Evolutionary conservation across 2,888 invertebrate genomes (phyloP).

Genomic region (Julus scandinavius): DNA sequence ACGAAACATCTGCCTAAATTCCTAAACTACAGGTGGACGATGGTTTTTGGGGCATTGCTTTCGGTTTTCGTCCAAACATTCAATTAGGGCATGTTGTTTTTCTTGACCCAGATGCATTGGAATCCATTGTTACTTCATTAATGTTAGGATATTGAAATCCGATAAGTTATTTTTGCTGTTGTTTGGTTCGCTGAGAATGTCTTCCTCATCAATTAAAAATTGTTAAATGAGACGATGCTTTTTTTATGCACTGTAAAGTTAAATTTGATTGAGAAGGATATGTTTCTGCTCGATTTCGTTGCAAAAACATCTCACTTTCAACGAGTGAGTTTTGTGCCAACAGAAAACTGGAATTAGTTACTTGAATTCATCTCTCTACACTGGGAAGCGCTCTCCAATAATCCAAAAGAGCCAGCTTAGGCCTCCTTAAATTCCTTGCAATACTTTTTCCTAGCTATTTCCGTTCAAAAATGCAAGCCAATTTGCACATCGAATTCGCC

Average conservation of each 20-base stretch:
- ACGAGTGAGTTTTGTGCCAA: conserved; percentile 20
- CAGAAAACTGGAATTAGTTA: conserved; percentile 5
- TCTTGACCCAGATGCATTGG: not conserved
- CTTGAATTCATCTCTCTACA: conserved; percentile 1
- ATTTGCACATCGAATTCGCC: not conserved
- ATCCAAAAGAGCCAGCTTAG: not conserved
- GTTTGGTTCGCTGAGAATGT: not conserved
- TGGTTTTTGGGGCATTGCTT: not conserved
- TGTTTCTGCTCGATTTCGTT: conserved; percentile 4
- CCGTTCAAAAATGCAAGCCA: not conserved
- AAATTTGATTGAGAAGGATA: not conserved
- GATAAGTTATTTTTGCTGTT: not conserved
- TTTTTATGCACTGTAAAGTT: not conserved
- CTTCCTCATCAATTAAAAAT: conserved; percentile 22
- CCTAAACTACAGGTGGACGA: conserved; percentile 1
- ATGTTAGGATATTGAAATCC: conserved; percentile 22
- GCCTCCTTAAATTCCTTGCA: not conserved
- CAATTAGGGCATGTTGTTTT: not conserved
- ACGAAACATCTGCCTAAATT: conserved; percentile 22
- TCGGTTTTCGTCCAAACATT: not conserved
- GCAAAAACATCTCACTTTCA: conserved; percentile 12
- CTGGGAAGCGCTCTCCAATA: conserved; percentile 11
- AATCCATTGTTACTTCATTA: conserved; percentile 14
- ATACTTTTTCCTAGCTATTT: not conserved
- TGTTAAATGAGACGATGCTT: not conserved